These are phyloP conservation scores for Subanguina moxae DNA, from an alignment of 1,140 invertebrate genomes.

Conservation along the genomic window DNA sequence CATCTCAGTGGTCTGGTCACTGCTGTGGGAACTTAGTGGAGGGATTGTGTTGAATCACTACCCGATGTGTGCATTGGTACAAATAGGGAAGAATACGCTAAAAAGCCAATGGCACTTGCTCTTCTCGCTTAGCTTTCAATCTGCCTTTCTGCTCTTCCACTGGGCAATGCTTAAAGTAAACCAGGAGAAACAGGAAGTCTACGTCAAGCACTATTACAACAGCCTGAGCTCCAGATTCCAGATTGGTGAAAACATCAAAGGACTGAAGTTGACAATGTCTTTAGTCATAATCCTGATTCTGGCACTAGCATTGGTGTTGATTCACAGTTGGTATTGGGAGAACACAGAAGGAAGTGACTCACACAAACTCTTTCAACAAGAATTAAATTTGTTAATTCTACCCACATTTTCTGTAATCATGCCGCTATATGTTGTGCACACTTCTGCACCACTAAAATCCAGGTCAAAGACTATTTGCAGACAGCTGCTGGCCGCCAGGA, in stretches of 20 bases:
- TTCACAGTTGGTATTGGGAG: conserved; percentile 8
- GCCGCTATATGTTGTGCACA: neutral
- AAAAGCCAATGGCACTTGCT: conserved; percentile 25
- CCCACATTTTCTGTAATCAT: neutral
- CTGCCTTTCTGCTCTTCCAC: conserved; percentile 18
- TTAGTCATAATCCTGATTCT: conserved; percentile 10
- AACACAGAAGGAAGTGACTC: neutral
- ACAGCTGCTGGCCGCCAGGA: neutral
- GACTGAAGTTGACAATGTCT: conserved; percentile 11
- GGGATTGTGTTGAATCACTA: neutral
- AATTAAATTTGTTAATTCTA: neutral
- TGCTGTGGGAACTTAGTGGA: neutral
- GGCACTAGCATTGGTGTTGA: conserved; percentile 1
- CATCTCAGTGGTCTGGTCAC: neutral
- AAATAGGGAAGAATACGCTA: conserved; percentile 21
- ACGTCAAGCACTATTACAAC: conserved; percentile 27
- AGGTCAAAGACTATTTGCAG: neutral
- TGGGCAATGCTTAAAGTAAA: conserved; percentile 17
- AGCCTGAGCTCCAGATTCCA: conserved; percentile 23
- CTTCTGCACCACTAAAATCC: neutral
- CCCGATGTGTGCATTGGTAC: conserved; percentile 10
- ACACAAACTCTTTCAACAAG: neutral
- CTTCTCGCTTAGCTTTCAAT: conserved; percentile 16
- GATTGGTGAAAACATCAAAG: conserved; percentile 30
- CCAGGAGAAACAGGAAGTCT: conserved; percentile 18